A percentile compares a stretch with the other conserved stretches of the same genome.
Evolutionary conservation across 2,797 vertebrate species (phyloP).

Genomic region (Pseudocheirus occidentalis): DNA sequence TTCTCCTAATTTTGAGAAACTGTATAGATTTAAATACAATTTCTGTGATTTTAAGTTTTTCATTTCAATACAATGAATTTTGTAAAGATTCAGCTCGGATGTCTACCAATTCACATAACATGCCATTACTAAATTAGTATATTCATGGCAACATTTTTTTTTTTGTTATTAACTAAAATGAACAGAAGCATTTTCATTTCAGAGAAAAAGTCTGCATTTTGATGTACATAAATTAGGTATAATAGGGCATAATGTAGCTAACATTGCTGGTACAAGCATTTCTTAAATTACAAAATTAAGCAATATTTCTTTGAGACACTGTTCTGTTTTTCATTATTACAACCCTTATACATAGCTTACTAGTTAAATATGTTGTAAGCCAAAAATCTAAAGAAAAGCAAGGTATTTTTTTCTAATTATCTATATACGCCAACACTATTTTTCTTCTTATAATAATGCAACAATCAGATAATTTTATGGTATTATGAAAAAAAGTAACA

Average conservation of each 20-base stretch:
- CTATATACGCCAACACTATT: neutral
- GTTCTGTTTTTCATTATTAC: conserved; percentile 8
- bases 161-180: neutral
- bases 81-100: neutral
- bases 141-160: neutral
- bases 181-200: neutral
- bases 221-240: neutral
- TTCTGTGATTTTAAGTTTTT: neutral
- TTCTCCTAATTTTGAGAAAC: neutral
- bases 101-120: neutral
- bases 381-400: neutral
- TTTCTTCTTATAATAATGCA: neutral
- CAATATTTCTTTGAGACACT: neutral
- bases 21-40: neutral
- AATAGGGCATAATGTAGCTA: neutral
- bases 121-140: neutral
- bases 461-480: neutral
- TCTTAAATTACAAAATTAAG: conserved; percentile 14
- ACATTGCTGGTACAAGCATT: neutral
- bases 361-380: neutral
- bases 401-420: neutral
- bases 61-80: neutral
- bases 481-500: neutral
- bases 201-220: neutral
- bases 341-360: neutral